Base-by-base conservation (phyloP, 2,113 vertebrate genomes). In the Pygoscelis antarcticus region DNA sequence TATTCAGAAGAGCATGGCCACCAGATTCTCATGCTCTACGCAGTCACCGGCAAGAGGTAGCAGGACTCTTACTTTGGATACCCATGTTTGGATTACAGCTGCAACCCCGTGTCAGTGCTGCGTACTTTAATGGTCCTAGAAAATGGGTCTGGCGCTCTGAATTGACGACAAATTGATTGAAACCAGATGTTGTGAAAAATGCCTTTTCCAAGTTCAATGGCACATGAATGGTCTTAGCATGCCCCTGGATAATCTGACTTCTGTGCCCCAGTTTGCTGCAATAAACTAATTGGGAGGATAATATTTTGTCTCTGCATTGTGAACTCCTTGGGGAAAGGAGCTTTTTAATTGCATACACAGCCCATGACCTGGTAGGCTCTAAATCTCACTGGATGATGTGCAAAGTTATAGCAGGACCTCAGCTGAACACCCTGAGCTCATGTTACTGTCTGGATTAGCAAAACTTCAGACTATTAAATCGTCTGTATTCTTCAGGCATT, bases 401-500 rank as follows among this genome's bases (percentile, higher is more conserved):
- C 66, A 88, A 88, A 94, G 62, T 66, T 93, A 79, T 13, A 80
- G 78, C 30, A n/a, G 74, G 90, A 96, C 62, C 62, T 94, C 75
- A 62, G 34, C 49, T 86, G 92, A 95, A 92, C 88, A 54, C 40
- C 75, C 93, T 44, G 85, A 80, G 96, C 90, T 97, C 93, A 74
- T 85, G 68, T 97, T 97, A 95, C 96, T 83, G 92, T 86, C 96
- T 94, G 95, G 79, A 90, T 95, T 96, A 97, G 82, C 82, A 83
- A 57, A 96, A 93, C 75, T 90, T 89, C 85, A 90, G 96, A 92
- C 87, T 90, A 77, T 80, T 95, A 88, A 66, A 90, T 2, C 0
- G 34, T 70, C 92, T 93, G 40, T 34, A 69, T 61, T 94, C 87
- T 96, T 51, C 96, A 88, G 82, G 68, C 90, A 58, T 92, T 91